Evolutionary conservation across 2,113 vertebrate genomes (phyloP).

Genomic region (Nanger granti): DNA sequence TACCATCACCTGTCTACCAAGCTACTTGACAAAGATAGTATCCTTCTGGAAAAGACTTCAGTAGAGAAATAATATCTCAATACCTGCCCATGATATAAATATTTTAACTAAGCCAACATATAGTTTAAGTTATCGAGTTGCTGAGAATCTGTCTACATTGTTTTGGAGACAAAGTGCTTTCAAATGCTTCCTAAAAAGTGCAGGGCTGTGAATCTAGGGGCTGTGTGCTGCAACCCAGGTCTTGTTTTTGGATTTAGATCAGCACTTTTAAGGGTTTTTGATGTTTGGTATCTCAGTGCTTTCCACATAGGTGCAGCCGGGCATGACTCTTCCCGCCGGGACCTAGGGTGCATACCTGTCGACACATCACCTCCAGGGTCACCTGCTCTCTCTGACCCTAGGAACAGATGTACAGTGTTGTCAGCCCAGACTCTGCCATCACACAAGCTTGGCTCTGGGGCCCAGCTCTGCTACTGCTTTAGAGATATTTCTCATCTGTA

Average conservation of each 20-base stretch:
- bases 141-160: neutral
- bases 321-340: neutral
- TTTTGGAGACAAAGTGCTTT: neutral
- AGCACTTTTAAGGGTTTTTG: neutral
- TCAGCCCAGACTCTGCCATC: neutral
- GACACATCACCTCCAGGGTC: neutral
- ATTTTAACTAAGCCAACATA: conserved; percentile 7
- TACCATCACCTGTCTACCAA: neutral
- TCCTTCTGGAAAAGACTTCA: neutral
- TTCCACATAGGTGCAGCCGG: neutral
- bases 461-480: neutral
- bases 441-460: neutral
- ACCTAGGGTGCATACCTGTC: neutral
- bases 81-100: neutral
- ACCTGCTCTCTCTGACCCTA: neutral
- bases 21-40: neutral
- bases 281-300: neutral
- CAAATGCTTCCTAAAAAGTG: neutral
- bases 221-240: neutral
- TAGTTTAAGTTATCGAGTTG: neutral
- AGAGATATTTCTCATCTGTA: neutral
- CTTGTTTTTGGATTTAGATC: neutral
- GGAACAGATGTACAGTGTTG: neutral
- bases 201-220: accelerated
- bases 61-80: neutral